Evolutionary conservation across 2,888 invertebrate species (phyloP).

Genomic region (Drosophila anceps): DNA sequence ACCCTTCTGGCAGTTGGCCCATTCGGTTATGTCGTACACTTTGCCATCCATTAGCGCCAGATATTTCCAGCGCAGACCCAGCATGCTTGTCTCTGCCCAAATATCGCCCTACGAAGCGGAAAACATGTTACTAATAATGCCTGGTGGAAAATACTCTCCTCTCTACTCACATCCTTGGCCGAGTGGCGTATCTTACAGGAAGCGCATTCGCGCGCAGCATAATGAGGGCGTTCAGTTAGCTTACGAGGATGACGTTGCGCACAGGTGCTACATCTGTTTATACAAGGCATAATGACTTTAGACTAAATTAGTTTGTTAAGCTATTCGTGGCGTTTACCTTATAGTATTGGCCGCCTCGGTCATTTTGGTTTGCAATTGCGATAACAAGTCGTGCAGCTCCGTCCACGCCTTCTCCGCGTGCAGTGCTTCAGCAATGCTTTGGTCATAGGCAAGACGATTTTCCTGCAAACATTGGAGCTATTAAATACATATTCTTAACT

Average conservation of each 20-base stretch:
- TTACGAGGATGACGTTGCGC: slow-evolving; percentile 95
- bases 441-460: slow-evolving; percentile 90
- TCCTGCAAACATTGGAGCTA: slow-evolving; percentile 86
- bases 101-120: slow-evolving; percentile 92
- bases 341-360: slow-evolving; percentile 97
- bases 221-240: slow-evolving; percentile 93
- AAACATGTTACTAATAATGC: neutral
- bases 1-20: slow-evolving; percentile 95
- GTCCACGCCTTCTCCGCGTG: slow-evolving; percentile 95
- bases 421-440: slow-evolving; percentile 90
- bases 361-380: slow-evolving; percentile 96
- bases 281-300: neutral
- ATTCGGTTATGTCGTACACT: slow-evolving; percentile 98
- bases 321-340: slow-evolving; percentile 82
- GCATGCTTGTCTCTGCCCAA: slow-evolving; percentile 96
- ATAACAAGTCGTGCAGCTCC: slow-evolving; percentile 94
- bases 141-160: too few species aligned
- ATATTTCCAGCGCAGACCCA: slow-evolving; percentile 97
- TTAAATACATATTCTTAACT: neutral
- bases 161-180: slow-evolving; percentile 90
- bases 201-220: slow-evolving; percentile 96
- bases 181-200: slow-evolving; percentile 96
- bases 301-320: too few species aligned
- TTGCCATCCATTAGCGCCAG: slow-evolving; percentile 98
- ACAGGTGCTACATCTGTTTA: slow-evolving; percentile 94